phyloP scores from a whole-genome alignment of 2,113 vertebrate species.

The Neogale vison region DNA sequence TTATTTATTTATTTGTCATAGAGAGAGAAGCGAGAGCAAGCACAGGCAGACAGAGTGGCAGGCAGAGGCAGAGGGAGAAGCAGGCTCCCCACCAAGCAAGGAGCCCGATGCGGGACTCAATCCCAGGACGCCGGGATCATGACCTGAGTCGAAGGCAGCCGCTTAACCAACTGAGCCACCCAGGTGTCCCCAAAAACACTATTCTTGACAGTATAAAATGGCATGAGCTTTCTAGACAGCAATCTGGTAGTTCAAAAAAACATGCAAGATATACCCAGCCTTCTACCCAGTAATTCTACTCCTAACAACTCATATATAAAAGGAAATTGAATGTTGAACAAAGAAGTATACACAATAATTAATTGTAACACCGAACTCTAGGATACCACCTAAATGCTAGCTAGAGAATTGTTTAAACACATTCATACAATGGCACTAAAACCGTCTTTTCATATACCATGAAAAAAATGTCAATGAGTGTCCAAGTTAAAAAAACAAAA shows the following conservation, averaged over 20 bases:
- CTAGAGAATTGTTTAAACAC: background rate
- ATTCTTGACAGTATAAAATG: background rate
- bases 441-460: background rate
- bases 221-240: background rate
- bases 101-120: too few relatives aligned
- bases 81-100: too few relatives aligned
- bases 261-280: background rate
- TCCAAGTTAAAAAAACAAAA: background rate
- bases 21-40: too few relatives aligned
- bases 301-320: slow-evolving; percentile 38
- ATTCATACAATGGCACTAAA: background rate
- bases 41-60: too few relatives aligned
- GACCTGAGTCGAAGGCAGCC: too few relatives aligned
- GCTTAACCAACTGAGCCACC: too few relatives aligned
- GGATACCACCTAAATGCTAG: background rate
- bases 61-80: too few relatives aligned
- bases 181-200: background rate
- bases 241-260: background rate
- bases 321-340: background rate
- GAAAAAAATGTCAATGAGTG: background rate
- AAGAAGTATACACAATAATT: background rate
- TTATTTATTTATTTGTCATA: too few relatives aligned
- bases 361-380: background rate
- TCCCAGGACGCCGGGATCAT: too few relatives aligned
- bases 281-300: background rate